Evolutionary conservation across 2,797 vertebrate genomes (phyloP), one percentile per base, ranked within the genome.

Genomic region (Prionace glauca): DNA sequence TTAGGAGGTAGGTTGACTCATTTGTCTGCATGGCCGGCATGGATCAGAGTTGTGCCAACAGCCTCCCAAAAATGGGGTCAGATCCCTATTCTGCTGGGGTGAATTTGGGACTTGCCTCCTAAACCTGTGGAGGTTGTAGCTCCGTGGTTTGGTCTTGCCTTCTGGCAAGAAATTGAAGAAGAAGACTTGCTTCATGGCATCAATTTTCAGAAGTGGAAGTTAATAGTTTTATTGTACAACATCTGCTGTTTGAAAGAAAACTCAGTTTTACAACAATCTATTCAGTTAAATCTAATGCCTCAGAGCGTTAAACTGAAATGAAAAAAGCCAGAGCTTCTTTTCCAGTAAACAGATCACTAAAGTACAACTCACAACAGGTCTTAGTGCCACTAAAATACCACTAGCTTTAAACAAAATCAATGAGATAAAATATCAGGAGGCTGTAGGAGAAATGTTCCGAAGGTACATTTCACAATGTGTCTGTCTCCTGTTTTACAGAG

Each of bases 401-500:
- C 41, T 0, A n/a, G 71, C 32, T 74, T 95, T 77, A 95, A 95
- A 95, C 45, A 95, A 95, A 74, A 77, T 95, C 60, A 77, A 71
- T 94, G 41, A 94, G 41, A 71, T 22, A 95, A 95, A 32, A 18
- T 9, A 60, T 95, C 93, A 95, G 93, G 69, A 77, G 93, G 36
- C 45, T 74, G 18, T 1, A 32, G 26, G 36, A 45, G 11, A 95
- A 77, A 77, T 95, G 93, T 74, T 95, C 26, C 74, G 26, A 65
- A 95, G 41, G 45, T 95, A 32, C 20, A 72, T 94, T 50, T 45
- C 92, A 69, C 93, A 95, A 32, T 72, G 56, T 65, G 71, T 45
- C 92, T 71, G 92, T 72, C 93, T 74, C 71, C 45, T 45, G 71
- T 72, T 95, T 77, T 77, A 95, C 32, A 65, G 41, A 74, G 41